phyloP scores from a whole-genome alignment of 1,140 invertebrate species.

The Agraylea sexmaculata region DNA sequence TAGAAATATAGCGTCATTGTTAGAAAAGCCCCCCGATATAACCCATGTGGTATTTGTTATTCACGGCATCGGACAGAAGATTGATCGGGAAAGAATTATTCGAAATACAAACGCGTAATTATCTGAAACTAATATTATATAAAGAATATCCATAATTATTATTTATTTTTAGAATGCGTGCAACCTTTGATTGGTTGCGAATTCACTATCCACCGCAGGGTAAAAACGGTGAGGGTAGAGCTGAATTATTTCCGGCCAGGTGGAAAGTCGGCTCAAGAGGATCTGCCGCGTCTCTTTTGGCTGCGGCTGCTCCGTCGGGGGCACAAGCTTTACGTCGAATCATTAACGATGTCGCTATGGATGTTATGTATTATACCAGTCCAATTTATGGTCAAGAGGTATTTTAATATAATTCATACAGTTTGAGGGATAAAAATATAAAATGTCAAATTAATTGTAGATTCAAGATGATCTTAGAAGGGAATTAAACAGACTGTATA shows the following conservation, averaged over 20 bases:
- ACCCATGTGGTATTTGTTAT: slow-evolving; percentile 66
- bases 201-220: slow-evolving; percentile 12
- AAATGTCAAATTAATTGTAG: slow-evolving; percentile 4
- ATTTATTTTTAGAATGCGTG: slow-evolving; percentile 12
- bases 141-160: too few species aligned
- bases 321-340: slow-evolving; percentile 51
- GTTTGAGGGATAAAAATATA: slow-evolving; percentile 2
- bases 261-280: slow-evolving; percentile 17
- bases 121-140: slow-evolving; percentile 10
- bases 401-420: too few species aligned
- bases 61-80: slow-evolving; percentile 67
- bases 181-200: slow-evolving; percentile 18
- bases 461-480: slow-evolving; percentile 52
- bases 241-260: slow-evolving; percentile 18
- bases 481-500: slow-evolving; percentile 61
- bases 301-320: slow-evolving; percentile 58
- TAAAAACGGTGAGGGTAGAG: slow-evolving; percentile 9
- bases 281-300: slow-evolving; percentile 28
- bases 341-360: slow-evolving; percentile 66
- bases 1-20: slow-evolving; percentile 40
- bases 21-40: slow-evolving; percentile 60
- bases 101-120: slow-evolving; percentile 55
- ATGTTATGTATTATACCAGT: slow-evolving; percentile 74
- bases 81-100: slow-evolving; percentile 60
- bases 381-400: slow-evolving; percentile 63